A percentile compares a stretch with the other conserved stretches of the same genome.
Evolutionary conservation across 2,797 vertebrate genomes (phyloP).

Genomic region (Pipistrellus nathusii): DNA sequence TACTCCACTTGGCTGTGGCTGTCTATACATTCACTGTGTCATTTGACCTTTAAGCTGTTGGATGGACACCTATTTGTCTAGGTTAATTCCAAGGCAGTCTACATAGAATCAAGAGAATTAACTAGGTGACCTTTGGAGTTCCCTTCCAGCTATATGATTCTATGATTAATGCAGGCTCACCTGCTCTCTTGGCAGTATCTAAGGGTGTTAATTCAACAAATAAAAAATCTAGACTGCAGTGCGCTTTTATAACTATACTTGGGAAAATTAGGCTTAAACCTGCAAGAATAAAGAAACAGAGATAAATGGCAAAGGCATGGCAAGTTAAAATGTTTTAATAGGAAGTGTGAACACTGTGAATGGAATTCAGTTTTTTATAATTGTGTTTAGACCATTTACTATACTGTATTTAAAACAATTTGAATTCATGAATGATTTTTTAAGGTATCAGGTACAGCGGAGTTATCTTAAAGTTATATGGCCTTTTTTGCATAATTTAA

Average conservation of each 20-base stretch:
- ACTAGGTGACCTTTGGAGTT: constrained; percentile 76
- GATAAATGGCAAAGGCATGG: not conserved
- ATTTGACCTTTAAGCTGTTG: constrained; percentile 71
- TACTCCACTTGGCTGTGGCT: constrained; percentile 9
- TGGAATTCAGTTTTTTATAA: not conserved
- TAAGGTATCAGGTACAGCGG: not conserved
- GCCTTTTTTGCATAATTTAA: not conserved
- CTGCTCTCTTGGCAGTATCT: constrained; percentile 55
- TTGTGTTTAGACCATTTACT: not conserved
- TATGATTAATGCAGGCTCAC: constrained; percentile 70
- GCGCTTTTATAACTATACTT: constrained; percentile 14
- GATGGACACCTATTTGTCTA: constrained; percentile 71
- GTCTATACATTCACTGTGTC: constrained; percentile 52
- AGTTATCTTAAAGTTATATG: not conserved
- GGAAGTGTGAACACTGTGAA: not conserved
- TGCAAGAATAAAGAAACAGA: not conserved
- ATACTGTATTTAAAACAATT: not conserved
- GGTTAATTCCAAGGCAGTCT: constrained; percentile 74
- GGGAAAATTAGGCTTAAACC: constrained; percentile 28
- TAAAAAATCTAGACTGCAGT: constrained; percentile 31
- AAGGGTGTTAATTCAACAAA: constrained; percentile 65
- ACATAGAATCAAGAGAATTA: constrained; percentile 69
- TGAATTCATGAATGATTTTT: not conserved
- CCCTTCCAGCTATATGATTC: constrained; percentile 60
- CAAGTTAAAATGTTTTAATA: not conserved